phyloP scores from a whole-genome alignment of 2,888 invertebrate species.

The Melieria crassipennis region DNA sequence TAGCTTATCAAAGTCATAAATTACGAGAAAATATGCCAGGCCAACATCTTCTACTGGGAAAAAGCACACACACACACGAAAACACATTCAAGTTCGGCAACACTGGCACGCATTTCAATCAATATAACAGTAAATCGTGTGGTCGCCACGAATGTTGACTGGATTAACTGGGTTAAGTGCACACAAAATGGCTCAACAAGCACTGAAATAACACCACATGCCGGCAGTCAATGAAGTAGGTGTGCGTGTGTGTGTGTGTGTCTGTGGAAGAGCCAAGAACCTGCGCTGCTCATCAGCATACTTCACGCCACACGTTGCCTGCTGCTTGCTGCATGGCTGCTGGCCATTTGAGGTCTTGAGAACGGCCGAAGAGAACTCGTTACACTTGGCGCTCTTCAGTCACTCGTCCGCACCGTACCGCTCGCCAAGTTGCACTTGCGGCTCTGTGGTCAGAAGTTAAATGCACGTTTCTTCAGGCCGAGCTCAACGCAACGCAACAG shows the following conservation, averaged over 20 bases:
- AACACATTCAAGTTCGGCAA: neutral
- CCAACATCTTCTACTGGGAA: neutral
- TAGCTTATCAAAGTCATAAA: constrained; percentile 30
- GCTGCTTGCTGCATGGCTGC: too few relatives aligned
- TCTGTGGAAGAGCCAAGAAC: neutral
- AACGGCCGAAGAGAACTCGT: too few relatives aligned
- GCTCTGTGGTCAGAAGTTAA: neutral
- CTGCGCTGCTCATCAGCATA: neutral
- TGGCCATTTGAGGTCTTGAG: too few relatives aligned
- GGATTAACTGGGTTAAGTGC: constrained; percentile 40
- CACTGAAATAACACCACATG: neutral
- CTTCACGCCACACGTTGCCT: too few relatives aligned
- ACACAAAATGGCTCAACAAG: constrained; percentile 1
- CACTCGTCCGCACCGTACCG: too few relatives aligned
- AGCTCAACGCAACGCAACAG: neutral
- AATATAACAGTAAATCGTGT: constrained; percentile 51
- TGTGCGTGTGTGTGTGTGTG: neutral
- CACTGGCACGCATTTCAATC: constrained; percentile 51
- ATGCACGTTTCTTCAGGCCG: neutral
- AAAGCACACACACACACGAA: neutral
- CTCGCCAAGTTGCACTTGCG: too few relatives aligned
- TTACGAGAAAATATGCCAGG: neutral
- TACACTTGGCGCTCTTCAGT: too few relatives aligned
- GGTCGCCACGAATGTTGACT: constrained; percentile 13
- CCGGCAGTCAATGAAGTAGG: neutral